Evolutionary conservation across 2,797 vertebrate genomes (phyloP), one percentile per base, ranked within the genome.

Genomic region (Pangasius macronema): DNA sequence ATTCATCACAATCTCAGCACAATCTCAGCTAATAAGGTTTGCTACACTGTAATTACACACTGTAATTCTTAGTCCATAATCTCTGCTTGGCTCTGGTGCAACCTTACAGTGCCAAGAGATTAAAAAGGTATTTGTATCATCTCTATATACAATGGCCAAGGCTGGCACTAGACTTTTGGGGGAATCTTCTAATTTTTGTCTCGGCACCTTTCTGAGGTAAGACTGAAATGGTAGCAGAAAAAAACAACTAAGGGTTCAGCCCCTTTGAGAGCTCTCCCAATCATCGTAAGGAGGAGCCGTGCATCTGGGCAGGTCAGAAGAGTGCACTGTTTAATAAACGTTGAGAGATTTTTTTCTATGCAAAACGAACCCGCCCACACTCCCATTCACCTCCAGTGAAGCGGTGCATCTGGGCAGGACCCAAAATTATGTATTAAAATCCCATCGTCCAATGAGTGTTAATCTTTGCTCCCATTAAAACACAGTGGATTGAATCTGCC

Each of bases 101-200:
- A 67, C 8, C 46, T 13, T 33, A 51, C 61, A 49, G 7, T 53
- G 81, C 81, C 61, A 67, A 83, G 67, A 83, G 61, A 83, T 83
- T 67, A 33, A 51, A 57, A 67, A 51, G 30, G 36, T 20, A 67
- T 51, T 83, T 33, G 18, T 24, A 67, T 83, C 9, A 0, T n/a
- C 22, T 79, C 53, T 79, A 14, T 79, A 36, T 24, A 36, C 76
- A 63, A 6, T 6, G 4, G 61, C 6, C 24, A 82, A 27, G 39
- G 0, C 59, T 8, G 27, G 27, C 27, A 33, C 9, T 33, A 83
- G 63, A 20, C 46, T 10, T 67, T 33, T 49, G 16, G 11, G 8
- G 9, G 30, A 0, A 0, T 61, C 22, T 46, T 75, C 1, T 33
- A 20, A 22, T 57, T 57, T 59, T 57, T 39, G 13, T 73, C 22